A percentile compares a stretch with the other conserved stretches of the same genome.
phyloP scores from a whole-genome alignment of 2,797 vertebrate genomes.

The Sylvilagus floridanus region DNA sequence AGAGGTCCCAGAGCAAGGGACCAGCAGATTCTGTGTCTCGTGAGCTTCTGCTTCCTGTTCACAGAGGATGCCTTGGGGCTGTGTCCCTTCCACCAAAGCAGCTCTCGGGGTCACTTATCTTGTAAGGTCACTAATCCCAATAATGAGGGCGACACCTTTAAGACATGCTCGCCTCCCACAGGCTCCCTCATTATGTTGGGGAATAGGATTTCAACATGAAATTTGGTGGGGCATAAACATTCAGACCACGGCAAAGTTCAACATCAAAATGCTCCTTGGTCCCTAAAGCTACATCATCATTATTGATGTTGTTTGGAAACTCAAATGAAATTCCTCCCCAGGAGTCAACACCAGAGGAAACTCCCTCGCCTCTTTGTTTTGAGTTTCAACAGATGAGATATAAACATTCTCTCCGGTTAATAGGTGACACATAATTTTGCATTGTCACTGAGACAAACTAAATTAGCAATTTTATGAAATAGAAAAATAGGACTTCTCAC shows the following conservation, averaged over 20 bases:
- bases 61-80: not conserved
- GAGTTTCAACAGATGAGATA: not conserved
- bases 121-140: not conserved
- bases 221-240: not conserved
- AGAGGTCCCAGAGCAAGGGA: not conserved
- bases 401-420: not conserved
- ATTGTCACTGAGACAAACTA: slow-evolving; percentile 15
- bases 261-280: not conserved
- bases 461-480: slow-evolving; percentile 46
- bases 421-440: not conserved
- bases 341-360: not conserved
- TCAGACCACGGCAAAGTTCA: not conserved
- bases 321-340: not conserved
- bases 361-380: slow-evolving; percentile 11
- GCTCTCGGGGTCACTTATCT: not conserved
- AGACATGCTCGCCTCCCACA: not conserved
- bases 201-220: not conserved
- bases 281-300: not conserved
- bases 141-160: not conserved
- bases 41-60: not conserved
- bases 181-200: not conserved
- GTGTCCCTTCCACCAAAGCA: not conserved
- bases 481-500: slow-evolving; percentile 51
- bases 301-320: not conserved
- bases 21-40: not conserved